phyloP scores from a whole-genome alignment of 2,888 invertebrate species.

The Odontothrips loti region DNA sequence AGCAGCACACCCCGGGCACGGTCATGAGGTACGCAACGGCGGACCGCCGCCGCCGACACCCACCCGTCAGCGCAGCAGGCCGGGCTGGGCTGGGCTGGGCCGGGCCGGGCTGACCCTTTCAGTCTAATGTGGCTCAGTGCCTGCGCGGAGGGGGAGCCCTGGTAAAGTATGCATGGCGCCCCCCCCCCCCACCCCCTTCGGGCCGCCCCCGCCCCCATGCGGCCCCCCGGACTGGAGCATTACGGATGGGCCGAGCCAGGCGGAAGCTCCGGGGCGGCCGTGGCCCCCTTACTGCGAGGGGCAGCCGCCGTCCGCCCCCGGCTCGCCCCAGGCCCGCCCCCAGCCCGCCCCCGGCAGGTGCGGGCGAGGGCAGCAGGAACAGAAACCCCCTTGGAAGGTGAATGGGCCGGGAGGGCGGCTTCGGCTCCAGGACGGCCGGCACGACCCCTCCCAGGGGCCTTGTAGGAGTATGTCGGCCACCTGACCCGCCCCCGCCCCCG shows the following conservation, averaged over 20 bases:
- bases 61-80: no score
- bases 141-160: neutral
- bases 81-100: neutral
- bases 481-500: neutral
- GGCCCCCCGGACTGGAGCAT: neutral
- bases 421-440: neutral
- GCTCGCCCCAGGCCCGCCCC: no score
- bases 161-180: constrained; percentile 13
- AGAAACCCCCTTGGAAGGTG: no score
- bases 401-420: neutral
- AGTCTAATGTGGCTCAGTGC: neutral
- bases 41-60: no score
- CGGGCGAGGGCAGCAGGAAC: no score
- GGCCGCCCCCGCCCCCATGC: neutral
- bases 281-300: no score
- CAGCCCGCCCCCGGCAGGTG: no score
- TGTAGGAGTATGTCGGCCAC: constrained; percentile 12
- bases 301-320: no score
- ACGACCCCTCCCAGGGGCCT: constrained; percentile 16
- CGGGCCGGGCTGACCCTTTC: neutral
- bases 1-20: no score
- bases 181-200: neutral
- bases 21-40: no score
- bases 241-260: neutral
- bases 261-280: neutral